A percentile compares a stretch with the other conserved stretches of the same genome.
Evolutionary conservation across 2,113 vertebrate genomes (phyloP).

Genomic region (Labrus mixtus): DNA sequence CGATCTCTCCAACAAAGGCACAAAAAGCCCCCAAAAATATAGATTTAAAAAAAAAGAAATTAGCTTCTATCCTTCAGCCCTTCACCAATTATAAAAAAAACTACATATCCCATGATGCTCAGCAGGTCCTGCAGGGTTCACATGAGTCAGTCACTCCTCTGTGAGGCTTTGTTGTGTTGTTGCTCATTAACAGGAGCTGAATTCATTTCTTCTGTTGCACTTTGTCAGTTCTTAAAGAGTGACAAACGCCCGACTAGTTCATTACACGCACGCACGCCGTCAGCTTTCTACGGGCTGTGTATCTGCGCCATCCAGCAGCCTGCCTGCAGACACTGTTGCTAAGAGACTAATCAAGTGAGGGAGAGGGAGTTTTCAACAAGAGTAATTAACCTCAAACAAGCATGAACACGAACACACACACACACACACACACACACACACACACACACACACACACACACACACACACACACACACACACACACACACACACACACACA

Average conservation of each 20-base stretch:
- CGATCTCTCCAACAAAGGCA: too few relatives aligned
- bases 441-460: background rate
- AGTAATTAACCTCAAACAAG: conserved; percentile 58
- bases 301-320: conserved; percentile 28
- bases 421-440: background rate
- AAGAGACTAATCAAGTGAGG: conserved; percentile 54
- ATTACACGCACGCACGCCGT: conserved; percentile 26
- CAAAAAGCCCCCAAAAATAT: too few relatives aligned
- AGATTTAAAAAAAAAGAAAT: too few relatives aligned
- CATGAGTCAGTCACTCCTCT: background rate
- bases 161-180: background rate
- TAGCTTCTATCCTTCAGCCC: too few relatives aligned
- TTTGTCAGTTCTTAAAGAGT: conserved; percentile 19
- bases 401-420: conserved; percentile 24
- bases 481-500: conserved; percentile 1
- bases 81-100: too few relatives aligned
- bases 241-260: conserved; percentile 35
- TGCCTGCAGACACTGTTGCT: conserved; percentile 45
- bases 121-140: background rate
- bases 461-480: conserved; percentile 6
- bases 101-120: background rate
- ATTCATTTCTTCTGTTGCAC: background rate
- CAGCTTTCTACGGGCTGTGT: conserved; percentile 33
- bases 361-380: conserved; percentile 46
- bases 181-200: conserved; percentile 30